Percentiles rank a stretch among this genome's conserved stretches.
Conservation (phyloP, 2,797 vertebrate species). For the Lepilemur ruficaudatus region DNA sequence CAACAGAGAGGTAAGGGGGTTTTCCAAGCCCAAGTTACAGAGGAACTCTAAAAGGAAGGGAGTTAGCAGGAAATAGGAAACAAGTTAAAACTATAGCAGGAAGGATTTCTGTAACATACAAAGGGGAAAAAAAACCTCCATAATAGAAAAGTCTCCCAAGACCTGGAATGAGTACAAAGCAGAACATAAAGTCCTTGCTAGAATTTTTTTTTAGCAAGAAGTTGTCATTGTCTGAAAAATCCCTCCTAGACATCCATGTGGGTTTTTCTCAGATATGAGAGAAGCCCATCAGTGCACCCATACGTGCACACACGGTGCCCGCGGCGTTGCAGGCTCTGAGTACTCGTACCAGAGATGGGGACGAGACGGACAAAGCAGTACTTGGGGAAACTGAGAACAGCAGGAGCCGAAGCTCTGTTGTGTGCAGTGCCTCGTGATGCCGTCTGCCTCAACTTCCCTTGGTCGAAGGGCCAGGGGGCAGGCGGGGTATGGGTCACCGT, state of each 20-base stretch:
- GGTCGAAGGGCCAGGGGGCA: not conserved
- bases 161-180: not conserved
- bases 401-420: fast-evolving
- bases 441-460: fast-evolving
- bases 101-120: slow-evolving; percentile 45
- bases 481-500: fast-evolving
- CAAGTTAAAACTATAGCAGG: slow-evolving; percentile 36
- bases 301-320: too few relatives aligned
- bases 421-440: fast-evolving
- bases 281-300: fast-evolving
- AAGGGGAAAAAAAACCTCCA: not conserved
- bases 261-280: too few relatives aligned
- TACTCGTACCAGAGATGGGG: fast-evolving
- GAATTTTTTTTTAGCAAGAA: not conserved
- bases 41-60: not conserved
- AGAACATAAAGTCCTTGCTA: not conserved
- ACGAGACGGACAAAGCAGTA: fast-evolving
- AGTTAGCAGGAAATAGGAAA: slow-evolving; percentile 55
- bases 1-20: not conserved
- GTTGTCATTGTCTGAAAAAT: not conserved
- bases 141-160: not conserved
- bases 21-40: not conserved
- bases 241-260: not conserved
- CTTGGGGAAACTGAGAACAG: fast-evolving
- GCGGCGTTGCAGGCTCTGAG: not conserved